Conservation (phyloP, 1,140 invertebrate genomes). For the Triops cancriformis region DNA sequence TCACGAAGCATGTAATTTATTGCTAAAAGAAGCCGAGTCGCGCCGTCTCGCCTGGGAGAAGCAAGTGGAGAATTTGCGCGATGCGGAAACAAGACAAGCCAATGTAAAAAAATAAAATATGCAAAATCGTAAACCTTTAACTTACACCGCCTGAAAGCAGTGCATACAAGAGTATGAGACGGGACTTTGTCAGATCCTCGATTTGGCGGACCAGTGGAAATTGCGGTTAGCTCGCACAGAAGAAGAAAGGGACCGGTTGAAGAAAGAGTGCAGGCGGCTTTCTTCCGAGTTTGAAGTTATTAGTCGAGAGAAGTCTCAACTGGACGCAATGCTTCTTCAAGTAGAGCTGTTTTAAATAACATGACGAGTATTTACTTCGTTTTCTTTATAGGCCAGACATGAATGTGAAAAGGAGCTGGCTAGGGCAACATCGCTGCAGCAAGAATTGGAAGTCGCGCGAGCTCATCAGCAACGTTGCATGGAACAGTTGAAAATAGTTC, state of each 20-base stretch:
- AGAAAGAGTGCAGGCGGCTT: not conserved
- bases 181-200: not conserved
- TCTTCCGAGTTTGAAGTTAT: not conserved
- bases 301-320: not conserved
- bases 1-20: not conserved
- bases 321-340: not conserved
- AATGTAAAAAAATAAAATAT: not conserved
- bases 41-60: not conserved
- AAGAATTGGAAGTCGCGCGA: not conserved
- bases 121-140: not conserved
- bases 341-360: not conserved
- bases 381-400: not conserved
- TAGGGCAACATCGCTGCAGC: not conserved
- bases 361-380: not conserved
- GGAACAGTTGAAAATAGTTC: not conserved
- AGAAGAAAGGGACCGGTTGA: not conserved
- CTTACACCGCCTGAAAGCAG: not conserved
- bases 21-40: not conserved
- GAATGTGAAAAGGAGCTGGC: not conserved
- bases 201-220: constrained; percentile 10
- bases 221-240: not conserved
- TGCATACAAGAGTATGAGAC: not conserved
- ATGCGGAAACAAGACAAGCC: not conserved
- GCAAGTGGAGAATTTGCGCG: not conserved
- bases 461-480: not conserved